A percentile compares a stretch with the other conserved stretches of the same genome.
Conservation (phyloP, 2,797 vertebrate genomes). For the Strix occidentalis region DNA sequence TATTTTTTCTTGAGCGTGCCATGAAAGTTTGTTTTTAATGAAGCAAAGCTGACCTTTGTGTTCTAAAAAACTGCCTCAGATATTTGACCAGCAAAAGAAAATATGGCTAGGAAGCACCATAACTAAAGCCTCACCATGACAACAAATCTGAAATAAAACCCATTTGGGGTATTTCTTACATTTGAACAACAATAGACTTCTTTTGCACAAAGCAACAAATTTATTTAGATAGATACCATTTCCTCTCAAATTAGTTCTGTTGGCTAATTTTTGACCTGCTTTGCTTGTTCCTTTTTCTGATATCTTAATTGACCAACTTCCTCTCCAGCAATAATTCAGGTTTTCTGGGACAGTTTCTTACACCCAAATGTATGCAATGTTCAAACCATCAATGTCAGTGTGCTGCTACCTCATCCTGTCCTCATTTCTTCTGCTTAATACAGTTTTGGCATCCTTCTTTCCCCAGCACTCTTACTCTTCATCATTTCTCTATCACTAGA, state of each 20-base stretch:
- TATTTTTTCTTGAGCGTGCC: background rate
- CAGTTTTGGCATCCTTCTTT: background rate
- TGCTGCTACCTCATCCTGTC: background rate
- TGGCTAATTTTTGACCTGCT: background rate
- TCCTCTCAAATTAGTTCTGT: background rate
- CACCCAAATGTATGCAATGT: background rate
- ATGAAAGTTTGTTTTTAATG: background rate
- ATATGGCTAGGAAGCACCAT: background rate
- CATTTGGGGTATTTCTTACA: background rate
- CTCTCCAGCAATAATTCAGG: background rate
- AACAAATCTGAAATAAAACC: background rate
- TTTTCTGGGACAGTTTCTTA: background rate
- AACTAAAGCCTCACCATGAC: background rate
- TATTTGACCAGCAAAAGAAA: background rate
- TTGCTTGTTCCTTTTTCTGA: background rate
- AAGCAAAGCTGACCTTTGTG: background rate
- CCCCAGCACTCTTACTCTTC: background rate
- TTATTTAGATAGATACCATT: background rate
- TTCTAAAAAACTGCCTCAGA: background rate
- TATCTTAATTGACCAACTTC: background rate
- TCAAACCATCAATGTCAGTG: background rate
- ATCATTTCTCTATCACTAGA: background rate
- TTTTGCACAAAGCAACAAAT: background rate
- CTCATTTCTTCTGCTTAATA: background rate
- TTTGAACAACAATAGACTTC: background rate